Conservation (phyloP, 2,113 vertebrate species). For the Tenebrosternarchus preto region DNA sequence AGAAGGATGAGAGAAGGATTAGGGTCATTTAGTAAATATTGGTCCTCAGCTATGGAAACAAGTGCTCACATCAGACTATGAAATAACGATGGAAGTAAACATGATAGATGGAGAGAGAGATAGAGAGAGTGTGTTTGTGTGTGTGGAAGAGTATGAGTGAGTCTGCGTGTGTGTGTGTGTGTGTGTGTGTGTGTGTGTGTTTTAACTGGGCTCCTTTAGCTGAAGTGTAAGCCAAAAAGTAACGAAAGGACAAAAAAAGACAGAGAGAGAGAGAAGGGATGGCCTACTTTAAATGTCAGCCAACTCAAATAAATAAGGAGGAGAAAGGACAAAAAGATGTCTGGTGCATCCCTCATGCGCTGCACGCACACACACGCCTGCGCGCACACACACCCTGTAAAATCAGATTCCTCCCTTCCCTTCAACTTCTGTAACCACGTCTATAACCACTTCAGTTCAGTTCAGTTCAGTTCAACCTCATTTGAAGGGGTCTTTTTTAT, state of each 20-base stretch:
- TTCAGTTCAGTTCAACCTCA: neutral
- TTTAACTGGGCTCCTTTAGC: no score
- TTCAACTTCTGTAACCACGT: neutral
- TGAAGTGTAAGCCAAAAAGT: no score
- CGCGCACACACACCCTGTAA: neutral
- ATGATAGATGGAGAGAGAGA: no score
- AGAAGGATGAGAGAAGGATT: conserved; percentile 65
- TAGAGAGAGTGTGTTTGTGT: no score
- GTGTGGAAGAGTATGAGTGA: no score
- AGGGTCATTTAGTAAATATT: neutral
- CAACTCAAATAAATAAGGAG: conserved; percentile 72
- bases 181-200: no score
- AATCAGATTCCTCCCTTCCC: neutral
- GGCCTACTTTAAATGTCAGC: conserved; percentile 68
- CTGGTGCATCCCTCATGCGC: neutral
- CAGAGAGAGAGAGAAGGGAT: conserved; percentile 6
- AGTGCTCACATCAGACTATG: no score
- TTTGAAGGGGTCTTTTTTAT: neutral
- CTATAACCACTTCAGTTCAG: neutral
- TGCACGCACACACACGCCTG: neutral
- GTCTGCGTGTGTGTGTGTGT: no score
- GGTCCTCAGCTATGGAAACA: neutral
- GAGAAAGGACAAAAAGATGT: neutral
- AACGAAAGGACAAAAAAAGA: neutral
- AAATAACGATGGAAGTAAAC: no score